These are phyloP conservation scores for Labeo catla DNA, from an alignment of 2,113 vertebrate genomes.

Conservation along the genomic window DNA sequence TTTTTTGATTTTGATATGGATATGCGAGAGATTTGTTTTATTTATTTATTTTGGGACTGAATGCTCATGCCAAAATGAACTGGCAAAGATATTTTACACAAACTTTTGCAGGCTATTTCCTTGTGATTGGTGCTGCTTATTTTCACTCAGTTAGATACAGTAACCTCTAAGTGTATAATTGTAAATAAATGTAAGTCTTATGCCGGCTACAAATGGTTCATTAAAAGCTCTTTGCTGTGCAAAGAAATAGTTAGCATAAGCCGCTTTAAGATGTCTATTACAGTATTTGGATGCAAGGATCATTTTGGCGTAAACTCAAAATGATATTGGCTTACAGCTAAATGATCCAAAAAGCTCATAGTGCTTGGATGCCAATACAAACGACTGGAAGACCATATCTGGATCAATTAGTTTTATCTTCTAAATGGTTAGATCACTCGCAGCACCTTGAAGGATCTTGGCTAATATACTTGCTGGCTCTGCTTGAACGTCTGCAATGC, in stretches of 20 bases:
- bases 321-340: slow-evolving; percentile 24
- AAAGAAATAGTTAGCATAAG: neutral
- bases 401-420: slow-evolving; percentile 46
- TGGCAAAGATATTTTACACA: neutral
- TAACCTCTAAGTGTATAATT: neutral
- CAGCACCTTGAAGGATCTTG: slow-evolving; percentile 34
- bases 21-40: neutral
- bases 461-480: slow-evolving; percentile 31
- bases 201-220: neutral
- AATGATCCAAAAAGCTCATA: slow-evolving; percentile 20
- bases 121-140: neutral
- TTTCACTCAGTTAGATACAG: neutral
- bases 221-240: neutral
- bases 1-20: neutral
- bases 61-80: neutral
- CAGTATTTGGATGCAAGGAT: neutral
- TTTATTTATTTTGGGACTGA: neutral
- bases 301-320: neutral
- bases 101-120: neutral
- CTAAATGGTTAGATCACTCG: slow-evolving; percentile 45
- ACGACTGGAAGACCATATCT: slow-evolving; percentile 26
- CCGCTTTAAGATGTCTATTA: slow-evolving; percentile 3
- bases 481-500: slow-evolving; percentile 6
- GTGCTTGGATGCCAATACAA: slow-evolving; percentile 21
- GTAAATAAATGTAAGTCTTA: neutral